Percentiles rank a stretch among this genome's conserved stretches.
These are phyloP conservation scores for Sarcophaga bullata DNA, from an alignment of 1,140 invertebrate species.

Conservation along the genomic window DNA sequence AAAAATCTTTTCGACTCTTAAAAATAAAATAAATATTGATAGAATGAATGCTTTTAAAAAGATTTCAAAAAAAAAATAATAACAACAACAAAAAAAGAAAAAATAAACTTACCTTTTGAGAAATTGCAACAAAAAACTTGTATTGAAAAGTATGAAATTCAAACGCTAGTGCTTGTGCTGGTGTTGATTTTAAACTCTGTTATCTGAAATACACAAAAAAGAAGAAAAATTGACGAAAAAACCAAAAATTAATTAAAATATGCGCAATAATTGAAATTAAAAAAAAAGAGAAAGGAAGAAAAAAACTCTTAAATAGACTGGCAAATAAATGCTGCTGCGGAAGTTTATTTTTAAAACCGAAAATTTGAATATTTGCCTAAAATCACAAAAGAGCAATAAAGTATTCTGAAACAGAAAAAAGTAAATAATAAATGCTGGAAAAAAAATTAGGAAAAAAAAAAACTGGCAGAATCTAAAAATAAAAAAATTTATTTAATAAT, in stretches of 20 bases:
- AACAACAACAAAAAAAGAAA: not conserved
- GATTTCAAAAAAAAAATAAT: too few relatives aligned
- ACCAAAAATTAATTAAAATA: not conserved
- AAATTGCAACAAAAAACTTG: too few relatives aligned
- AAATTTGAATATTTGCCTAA: not conserved
- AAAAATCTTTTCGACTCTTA: too few relatives aligned
- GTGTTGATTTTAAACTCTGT: not conserved
- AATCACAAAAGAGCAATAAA: not conserved
- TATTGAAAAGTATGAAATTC: too few relatives aligned
- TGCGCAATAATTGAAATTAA: slow-evolving; percentile 11
- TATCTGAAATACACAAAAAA: not conserved
- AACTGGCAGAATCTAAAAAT: too few relatives aligned
- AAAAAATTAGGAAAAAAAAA: not conserved
- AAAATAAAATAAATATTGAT: too few relatives aligned
- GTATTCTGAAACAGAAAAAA: too few relatives aligned
- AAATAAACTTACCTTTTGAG: not conserved
- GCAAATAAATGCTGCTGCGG: too few relatives aligned
- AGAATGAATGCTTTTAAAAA: too few relatives aligned
- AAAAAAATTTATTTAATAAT: too few relatives aligned
- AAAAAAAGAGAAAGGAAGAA: not conserved
- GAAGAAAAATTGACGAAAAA: not conserved
- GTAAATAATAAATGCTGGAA: not conserved
- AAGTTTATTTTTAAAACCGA: not conserved
- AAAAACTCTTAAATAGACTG: too few relatives aligned
- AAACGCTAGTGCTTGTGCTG: not conserved